A percentile compares a stretch with the other conserved stretches of the same genome.
Evolutionary conservation across 2,888 invertebrate genomes (phyloP).

Genomic region (Sarcophaga variegata): DNA sequence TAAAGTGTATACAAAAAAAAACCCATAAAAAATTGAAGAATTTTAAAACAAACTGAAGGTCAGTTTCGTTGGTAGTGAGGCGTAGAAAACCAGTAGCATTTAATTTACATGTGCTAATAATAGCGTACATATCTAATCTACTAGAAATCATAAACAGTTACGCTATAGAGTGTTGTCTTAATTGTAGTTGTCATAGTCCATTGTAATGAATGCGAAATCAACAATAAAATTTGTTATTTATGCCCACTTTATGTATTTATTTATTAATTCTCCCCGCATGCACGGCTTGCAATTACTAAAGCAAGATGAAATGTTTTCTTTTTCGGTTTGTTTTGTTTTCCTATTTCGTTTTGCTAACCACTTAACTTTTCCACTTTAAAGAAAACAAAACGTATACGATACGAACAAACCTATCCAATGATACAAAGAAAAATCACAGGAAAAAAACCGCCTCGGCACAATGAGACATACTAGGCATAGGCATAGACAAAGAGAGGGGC

Average conservation of each 20-base stretch:
- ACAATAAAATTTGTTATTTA: slow-evolving; percentile 27
- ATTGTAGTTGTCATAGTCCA: slow-evolving; percentile 1
- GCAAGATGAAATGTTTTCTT: slow-evolving; percentile 49
- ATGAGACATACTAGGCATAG: not conserved
- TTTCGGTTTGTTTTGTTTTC: too few species aligned
- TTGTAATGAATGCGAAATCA: slow-evolving; percentile 45
- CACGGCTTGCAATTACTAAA: not conserved
- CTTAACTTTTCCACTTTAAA: slow-evolving; percentile 65
- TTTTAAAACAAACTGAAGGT: slow-evolving; percentile 3
- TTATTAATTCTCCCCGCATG: too few species aligned
- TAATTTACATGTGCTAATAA: not conserved
- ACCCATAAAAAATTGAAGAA: not conserved
- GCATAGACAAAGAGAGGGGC: slow-evolving; percentile 20
- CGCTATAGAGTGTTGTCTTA: not conserved
- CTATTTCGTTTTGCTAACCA: slow-evolving; percentile 54
- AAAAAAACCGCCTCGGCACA: slow-evolving; percentile 22
- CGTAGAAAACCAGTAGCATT: not conserved
- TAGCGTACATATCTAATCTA: not conserved
- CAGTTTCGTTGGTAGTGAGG: not conserved
- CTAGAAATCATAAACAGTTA: too few species aligned
- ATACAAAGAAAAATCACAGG: slow-evolving; percentile 2
- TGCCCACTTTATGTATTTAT: slow-evolving; percentile 23
- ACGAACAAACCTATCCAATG: not conserved
- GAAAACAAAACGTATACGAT: too few species aligned
- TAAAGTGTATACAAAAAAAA: not conserved